Evolutionary conservation across 1,140 invertebrate genomes (phyloP).

Genomic region (Aphaenogaster ashmeadi): DNA sequence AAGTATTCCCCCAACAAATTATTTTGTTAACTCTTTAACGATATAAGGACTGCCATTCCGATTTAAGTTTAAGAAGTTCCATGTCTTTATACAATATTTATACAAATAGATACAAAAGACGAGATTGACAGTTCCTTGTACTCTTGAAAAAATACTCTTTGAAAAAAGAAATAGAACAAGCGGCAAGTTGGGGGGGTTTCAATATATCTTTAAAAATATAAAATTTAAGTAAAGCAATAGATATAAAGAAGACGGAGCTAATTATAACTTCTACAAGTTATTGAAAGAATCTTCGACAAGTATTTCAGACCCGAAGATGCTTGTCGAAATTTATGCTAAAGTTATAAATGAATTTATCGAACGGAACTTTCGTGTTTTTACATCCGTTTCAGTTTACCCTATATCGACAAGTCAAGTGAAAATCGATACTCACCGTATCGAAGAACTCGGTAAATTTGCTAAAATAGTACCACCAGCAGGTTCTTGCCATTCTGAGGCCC

Average conservation of each 20-base stretch:
- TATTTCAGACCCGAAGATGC: background rate
- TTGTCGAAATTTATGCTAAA: background rate
- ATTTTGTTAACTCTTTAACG: background rate
- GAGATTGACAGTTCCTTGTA: background rate
- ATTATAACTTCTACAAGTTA: background rate
- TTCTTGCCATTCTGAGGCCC: constrained; percentile 96
- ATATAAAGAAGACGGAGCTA: background rate
- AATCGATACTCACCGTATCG: constrained; percentile 92
- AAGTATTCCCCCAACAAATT: background rate
- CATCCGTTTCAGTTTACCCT: background rate
- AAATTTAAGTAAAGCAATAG: background rate
- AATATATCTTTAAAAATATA: background rate
- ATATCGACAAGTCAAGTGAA: constrained; percentile 17
- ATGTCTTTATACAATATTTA: background rate
- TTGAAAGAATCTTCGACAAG: background rate
- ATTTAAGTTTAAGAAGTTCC: background rate
- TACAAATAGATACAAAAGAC: background rate
- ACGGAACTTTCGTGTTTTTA: background rate
- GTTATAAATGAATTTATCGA: constrained; percentile 6
- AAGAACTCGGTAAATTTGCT: constrained; percentile 99
- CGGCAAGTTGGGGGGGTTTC: background rate
- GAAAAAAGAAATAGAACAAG: background rate
- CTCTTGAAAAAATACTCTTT: too few relatives aligned
- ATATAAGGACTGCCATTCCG: background rate
- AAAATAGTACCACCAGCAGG: constrained; percentile 99